Conservation (phyloP, 2,797 vertebrate species). For the Lepidocolaptes lacrymiger region DNA sequence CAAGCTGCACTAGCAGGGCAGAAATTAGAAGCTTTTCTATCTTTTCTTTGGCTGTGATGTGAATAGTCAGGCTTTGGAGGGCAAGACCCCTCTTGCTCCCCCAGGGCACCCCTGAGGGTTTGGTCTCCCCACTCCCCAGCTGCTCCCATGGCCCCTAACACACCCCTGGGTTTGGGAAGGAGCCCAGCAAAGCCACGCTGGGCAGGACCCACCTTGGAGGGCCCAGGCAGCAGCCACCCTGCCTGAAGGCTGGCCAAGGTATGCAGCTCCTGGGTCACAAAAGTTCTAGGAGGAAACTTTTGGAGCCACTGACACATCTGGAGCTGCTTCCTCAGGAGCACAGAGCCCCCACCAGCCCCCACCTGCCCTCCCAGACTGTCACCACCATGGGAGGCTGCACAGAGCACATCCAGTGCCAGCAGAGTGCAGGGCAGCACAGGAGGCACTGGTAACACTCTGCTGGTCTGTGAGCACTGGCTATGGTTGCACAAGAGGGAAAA, state of each 20-base stretch:
- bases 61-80: neutral
- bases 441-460: fast-evolving
- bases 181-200: neutral
- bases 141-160: neutral
- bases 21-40: neutral
- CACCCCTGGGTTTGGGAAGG: neutral
- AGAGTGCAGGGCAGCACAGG: neutral
- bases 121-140: neutral
- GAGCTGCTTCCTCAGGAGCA: fast-evolving
- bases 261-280: neutral
- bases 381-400: fast-evolving
- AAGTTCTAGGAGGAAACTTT: neutral
- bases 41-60: neutral
- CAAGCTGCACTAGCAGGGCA: neutral
- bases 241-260: neutral
- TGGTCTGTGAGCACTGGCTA: neutral
- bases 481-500: neutral
- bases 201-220: neutral
- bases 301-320: neutral
- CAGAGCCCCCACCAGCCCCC: neutral
- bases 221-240: fast-evolving
- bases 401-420: neutral
- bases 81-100: neutral
- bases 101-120: neutral
- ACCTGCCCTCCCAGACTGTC: neutral